Conservation (phyloP, 2,797 vertebrate species). For the Chlorospingus semifuscus region DNA sequence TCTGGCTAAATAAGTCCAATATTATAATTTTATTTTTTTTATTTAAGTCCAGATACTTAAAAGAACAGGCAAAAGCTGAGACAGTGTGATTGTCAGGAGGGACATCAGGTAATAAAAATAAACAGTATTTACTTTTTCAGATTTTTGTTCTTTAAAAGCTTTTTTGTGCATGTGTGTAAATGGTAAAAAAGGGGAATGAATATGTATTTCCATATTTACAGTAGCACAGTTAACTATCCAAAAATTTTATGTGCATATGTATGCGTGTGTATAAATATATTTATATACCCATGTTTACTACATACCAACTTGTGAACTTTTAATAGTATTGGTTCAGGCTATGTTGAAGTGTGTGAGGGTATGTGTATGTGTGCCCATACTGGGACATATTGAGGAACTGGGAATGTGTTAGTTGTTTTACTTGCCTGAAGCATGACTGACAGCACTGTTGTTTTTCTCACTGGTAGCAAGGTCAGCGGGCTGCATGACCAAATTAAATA, state of each 20-base stretch:
- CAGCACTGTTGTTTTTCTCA: slow-evolving; percentile 48
- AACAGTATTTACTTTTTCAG: slow-evolving; percentile 37
- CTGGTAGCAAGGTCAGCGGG: slow-evolving; percentile 45
- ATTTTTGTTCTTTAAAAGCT: not conserved
- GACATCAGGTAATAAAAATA: slow-evolving; percentile 23
- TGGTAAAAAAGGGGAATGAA: not conserved
- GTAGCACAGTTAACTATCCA: not conserved
- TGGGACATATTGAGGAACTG: slow-evolving; percentile 22
- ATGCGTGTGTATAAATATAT: not conserved
- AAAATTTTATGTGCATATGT: not conserved
- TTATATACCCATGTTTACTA: slow-evolving; percentile 8
- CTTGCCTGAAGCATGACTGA: slow-evolving; percentile 60
- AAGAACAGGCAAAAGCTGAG: slow-evolving; percentile 14
- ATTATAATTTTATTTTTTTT: not conserved
- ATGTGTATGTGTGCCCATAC: not conserved
- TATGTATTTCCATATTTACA: slow-evolving; percentile 21
- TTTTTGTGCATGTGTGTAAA: not conserved
- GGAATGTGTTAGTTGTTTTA: slow-evolving; percentile 46
- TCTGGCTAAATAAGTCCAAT: not conserved
- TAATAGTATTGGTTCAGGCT: not conserved
- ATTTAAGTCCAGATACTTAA: slow-evolving; percentile 20
- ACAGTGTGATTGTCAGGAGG: slow-evolving; percentile 1
- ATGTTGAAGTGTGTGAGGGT: not conserved
- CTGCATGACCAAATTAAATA: slow-evolving; percentile 58
- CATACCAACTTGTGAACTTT: not conserved